Percentiles rank a stretch among this genome's conserved stretches.
Evolutionary conservation across 53 echinoderm and acorn worm species (phyloP).

Genomic region (Astropecten irregularis): DNA sequence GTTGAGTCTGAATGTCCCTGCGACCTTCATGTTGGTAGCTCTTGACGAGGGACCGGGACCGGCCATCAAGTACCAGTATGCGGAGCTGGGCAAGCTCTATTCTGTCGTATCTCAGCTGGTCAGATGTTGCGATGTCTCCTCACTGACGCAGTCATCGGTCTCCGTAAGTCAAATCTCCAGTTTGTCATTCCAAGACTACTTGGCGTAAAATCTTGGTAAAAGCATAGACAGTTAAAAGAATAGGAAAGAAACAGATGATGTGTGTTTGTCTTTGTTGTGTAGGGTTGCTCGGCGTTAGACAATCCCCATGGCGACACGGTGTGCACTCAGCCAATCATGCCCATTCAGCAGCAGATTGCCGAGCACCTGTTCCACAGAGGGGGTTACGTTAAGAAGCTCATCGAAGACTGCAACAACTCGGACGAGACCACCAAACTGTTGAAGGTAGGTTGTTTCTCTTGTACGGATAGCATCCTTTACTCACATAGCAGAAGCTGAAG

Average conservation of each 20-base stretch:
- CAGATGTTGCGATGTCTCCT: conserved; percentile 91
- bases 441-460: conserved; percentile 61
- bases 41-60: conserved; percentile 97
- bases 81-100: conserved; percentile 96
- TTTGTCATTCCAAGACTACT: too few relatives aligned
- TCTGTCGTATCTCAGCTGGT: conserved; percentile 94
- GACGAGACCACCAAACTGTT: conserved; percentile 97
- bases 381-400: conserved; percentile 99
- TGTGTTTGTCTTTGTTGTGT: not conserved
- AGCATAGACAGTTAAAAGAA: not conserved
- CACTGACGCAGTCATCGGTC: conserved; percentile 84
- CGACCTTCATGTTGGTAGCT: conserved; percentile 97
- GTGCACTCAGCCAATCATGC: conserved; percentile 75
- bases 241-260: not conserved
- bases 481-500: too few relatives aligned
- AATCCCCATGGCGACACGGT: conserved; percentile 91
- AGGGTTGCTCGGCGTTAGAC: conserved; percentile 73
- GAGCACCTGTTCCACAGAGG: conserved; percentile 92
- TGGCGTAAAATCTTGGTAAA: too few relatives aligned
- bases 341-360: conserved; percentile 79
- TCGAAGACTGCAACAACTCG: conserved; percentile 98
- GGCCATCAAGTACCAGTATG: conserved; percentile 99
- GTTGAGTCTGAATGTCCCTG: conserved; percentile 87
- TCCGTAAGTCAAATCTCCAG: too few relatives aligned
- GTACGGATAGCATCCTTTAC: too few relatives aligned